Evolutionary conservation across 2,113 vertebrate genomes (phyloP).

Genomic region (Hemibagrus wyckioides): DNA sequence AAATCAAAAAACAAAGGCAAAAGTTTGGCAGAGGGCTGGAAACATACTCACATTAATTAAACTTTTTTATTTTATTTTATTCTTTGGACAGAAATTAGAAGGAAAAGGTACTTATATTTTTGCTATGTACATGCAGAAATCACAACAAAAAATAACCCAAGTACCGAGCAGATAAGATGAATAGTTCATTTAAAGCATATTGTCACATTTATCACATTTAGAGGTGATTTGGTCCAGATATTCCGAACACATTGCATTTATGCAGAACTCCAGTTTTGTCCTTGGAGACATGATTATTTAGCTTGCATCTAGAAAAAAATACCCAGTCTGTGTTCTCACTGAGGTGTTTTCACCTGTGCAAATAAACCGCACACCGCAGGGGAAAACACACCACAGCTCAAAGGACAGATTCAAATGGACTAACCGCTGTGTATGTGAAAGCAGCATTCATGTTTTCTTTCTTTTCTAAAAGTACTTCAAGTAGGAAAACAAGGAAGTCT

Average conservation of each 20-base stretch:
- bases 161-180: not conserved
- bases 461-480: not conserved
- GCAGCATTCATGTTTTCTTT: not conserved
- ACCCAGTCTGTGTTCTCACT: no score
- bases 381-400: not conserved
- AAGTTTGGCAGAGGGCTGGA: not conserved
- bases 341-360: not conserved
- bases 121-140: not conserved
- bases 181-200: not conserved
- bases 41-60: not conserved
- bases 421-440: not conserved
- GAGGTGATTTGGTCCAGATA: not conserved
- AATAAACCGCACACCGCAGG: not conserved
- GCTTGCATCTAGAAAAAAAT: not conserved
- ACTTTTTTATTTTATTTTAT: not conserved
- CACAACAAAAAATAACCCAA: not conserved
- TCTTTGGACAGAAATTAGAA: not conserved
- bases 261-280: not conserved
- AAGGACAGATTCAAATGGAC: not conserved
- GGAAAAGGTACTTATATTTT: not conserved
- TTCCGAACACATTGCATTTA: not conserved
- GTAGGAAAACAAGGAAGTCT: not conserved
- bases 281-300: not conserved
- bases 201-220: not conserved
- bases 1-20: not conserved